Evolutionary conservation across 1,140 invertebrate species (phyloP), one percentile per base, ranked within the genome.

Genomic region (Pachyrhynchus sulphureomaculatus): DNA sequence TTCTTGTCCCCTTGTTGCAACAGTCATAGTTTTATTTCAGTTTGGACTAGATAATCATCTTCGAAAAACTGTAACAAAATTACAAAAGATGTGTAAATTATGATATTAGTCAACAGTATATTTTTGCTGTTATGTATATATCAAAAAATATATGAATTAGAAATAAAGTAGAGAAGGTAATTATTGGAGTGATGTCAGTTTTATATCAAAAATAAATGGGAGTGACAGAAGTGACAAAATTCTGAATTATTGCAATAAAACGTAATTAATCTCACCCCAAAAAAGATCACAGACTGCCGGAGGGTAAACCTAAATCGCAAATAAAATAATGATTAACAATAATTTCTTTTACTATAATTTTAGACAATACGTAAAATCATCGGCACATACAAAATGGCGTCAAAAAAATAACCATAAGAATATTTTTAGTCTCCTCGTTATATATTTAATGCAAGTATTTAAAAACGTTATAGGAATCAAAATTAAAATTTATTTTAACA

Each of bases 1-100:
- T 72, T 81, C 82, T 76, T 84, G 82, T 72, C 83, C 83, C 76
- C 82, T 80, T 33, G 83, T 84, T 76, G 82, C 80, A 73, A 85
- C 84, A 70, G 83, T 85, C 83, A 85, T 85, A 62, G 64, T 70
- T 67, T 65, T 17, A 45, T 37, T 61, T 57, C 65, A 54, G 60
- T 26, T 21, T 58, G 29, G 13, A 64, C 69, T 64, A 72, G 48
- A 67, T 49, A 57, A 64, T 45, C 68, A 69, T 71, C 62, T 64
- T 71, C 59, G 56, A 58, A 32, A 60, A 45, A 44, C 55, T 58
- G 21, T 18, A 58, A 58, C 26, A 20, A 21, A 41, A 18, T 5
- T 17, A 5, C 13, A 9, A 6, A 26, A n/a, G n/a, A n/a, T n/a
- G n/a, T n/a, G n/a, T n/a, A n/a, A n/a, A 12, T 41, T 56, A 59